Base-by-base conservation (phyloP, 2,888 invertebrate genomes). In the Frankliniella intonsa region DNA sequence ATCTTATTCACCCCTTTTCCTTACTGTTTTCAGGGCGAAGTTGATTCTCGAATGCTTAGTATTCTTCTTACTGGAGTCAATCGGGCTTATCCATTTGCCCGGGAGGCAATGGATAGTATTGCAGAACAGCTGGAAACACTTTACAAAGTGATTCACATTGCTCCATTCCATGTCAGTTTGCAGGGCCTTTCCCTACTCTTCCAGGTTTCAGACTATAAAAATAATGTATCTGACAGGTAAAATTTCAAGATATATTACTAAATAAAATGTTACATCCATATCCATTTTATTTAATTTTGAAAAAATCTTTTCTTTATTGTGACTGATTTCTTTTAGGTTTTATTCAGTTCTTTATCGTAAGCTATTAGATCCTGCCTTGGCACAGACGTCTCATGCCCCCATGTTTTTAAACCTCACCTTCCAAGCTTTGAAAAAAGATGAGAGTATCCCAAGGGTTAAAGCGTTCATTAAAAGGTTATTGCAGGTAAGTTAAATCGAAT, bases 341-440 rank as follows among this genome's bases (percentile, higher is more conserved):
- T 98, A 97, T 89, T 92, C 93, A 83, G 94, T 97, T 0, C 90
- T 99, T 62, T 99, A 99, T 87, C 92, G 92, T 38, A 97, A 97
- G 87, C 87, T 99, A 82, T 87, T 94, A 0, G 95, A 95, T 87
- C 90, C 95, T 0, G 92, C 94, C 82, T 87, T 96, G 82, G 89
- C 90, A 9, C 86, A 87, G n/a, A 92, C 94, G 0, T 91, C 92
- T 0, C 92, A 93, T 86, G 92, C 92, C 80, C 93, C 96, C 0
- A 91, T 97, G 84, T 92, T 98, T 85, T 90, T 98, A 84, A 97
- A 96, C 86, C 91, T 99, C 82, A 88, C 98, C 27, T 97, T 93
- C 88, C 94, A 95, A 87, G 94, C 97, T 79, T 89, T 98, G 85
- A 92, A 93, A 86, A 92, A 91, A 84, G 99, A 99, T 89, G 89